Percentiles rank a stretch among this genome's conserved stretches.
phyloP scores from a whole-genome alignment of 2,797 vertebrate genomes.

The Megalops cyprinoides region DNA sequence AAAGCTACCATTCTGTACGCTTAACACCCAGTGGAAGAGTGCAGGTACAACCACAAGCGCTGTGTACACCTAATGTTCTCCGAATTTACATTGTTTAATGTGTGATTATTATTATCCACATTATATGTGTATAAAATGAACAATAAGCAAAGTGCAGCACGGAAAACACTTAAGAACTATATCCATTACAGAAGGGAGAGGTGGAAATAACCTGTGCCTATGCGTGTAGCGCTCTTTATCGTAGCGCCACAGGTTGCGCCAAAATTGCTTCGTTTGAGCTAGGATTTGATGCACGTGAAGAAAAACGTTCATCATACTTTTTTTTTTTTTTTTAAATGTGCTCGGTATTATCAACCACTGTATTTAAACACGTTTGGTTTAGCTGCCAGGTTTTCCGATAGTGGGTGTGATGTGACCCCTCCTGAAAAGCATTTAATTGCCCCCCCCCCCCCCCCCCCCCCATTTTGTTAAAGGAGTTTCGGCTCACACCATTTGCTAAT shows the following conservation, averaged over 20 bases:
- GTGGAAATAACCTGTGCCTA: neutral
- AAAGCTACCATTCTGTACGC: too few relatives aligned
- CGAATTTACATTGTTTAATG: too few relatives aligned
- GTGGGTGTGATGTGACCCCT: constrained; percentile 60
- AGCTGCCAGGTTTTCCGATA: constrained; percentile 34
- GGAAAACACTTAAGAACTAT: neutral
- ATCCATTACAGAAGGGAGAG: neutral
- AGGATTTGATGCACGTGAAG: constrained; percentile 35
- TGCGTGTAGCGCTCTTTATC: neutral
- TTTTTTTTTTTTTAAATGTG: constrained; percentile 44
- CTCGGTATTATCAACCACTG: constrained; percentile 51
- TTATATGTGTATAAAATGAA: too few relatives aligned
- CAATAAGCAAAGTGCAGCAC: too few relatives aligned
- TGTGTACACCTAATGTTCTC: too few relatives aligned
- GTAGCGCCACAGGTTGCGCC: constrained; percentile 10
- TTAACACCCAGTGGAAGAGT: too few relatives aligned
- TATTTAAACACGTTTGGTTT: constrained; percentile 59
- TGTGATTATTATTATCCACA: too few relatives aligned
- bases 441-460: constrained; percentile 53
- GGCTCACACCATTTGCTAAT: constrained; percentile 66
- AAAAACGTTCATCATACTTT: constrained; percentile 35
- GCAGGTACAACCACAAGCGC: neutral
- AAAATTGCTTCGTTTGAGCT: neutral
- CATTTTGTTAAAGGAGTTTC: constrained; percentile 51
- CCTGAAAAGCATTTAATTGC: constrained; percentile 46